Evolutionary conservation across 2,113 vertebrate genomes (phyloP), one percentile per base, ranked within the genome.

Genomic region (Aspidoscelis tigris): DNA sequence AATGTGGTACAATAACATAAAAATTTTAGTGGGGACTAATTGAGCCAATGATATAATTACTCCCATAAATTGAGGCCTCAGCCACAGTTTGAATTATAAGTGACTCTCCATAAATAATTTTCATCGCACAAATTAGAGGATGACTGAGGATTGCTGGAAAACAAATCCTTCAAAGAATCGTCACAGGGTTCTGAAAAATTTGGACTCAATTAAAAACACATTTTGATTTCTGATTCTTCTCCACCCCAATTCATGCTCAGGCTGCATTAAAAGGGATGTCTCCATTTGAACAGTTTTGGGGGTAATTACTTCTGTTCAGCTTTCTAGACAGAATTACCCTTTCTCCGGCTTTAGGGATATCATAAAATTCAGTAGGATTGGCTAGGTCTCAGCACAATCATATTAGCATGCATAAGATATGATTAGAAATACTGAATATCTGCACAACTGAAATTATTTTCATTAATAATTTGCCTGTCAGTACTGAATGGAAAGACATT

Each of bases 41-140:
- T 92, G 91, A 95, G 93, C 90, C 89, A 88, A 80, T 82, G 89
- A 82, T 88, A 89, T 89, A 93, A 94, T 94, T 93, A 87, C 82
- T 43, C 81, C 89, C 82, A 50, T 92, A 92, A 92, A 94, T 92
- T 80, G 91, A 84, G 88, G 87, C 26, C 83, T 88, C 91, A 91
- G 55, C 87, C 87, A 81, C 90, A 84, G 89, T 89, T 87, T 43
- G 69, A 90, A 91, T 91, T 86, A 76, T 85, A 84, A 81, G 78
- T 89, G 88, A 88, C 86, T 89, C 89, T 91, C 88, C 11, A 86
- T 87, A 87, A 88, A 91, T 91, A 88, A 87, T 91, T 71, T 83
- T 82, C 85, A 88, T 89, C 88, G 86, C 78, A 76, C 89, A 86
- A 89, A 82, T 75, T 86, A 4, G 26, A 76, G 64, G 65, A 11